Evolutionary conservation across 2,797 vertebrate species (phyloP).

Genomic region (Coendou prehensilis): DNA sequence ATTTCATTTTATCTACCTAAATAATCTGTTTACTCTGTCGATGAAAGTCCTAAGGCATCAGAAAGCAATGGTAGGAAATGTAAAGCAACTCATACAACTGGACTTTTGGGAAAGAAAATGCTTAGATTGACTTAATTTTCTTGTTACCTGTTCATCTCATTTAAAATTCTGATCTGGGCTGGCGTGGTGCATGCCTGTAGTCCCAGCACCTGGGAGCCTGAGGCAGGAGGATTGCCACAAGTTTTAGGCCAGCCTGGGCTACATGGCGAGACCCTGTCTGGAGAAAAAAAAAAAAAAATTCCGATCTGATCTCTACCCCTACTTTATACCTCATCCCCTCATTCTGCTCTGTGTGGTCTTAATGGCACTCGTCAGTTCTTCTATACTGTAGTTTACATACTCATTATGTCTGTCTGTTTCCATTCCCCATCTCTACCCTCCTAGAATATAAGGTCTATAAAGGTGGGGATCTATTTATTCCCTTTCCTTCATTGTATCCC

Average conservation of each 20-base stretch:
- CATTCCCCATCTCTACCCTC: not conserved
- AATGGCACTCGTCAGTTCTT: not conserved
- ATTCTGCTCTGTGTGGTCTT: not conserved
- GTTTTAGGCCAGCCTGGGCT: not conserved
- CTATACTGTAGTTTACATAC: not conserved
- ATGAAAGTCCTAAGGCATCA: not conserved
- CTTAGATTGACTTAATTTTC: constrained; percentile 47
- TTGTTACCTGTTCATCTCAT: not conserved
- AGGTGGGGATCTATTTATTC: constrained; percentile 37
- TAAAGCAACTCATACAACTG: constrained; percentile 54
- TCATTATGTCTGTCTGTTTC: not conserved
- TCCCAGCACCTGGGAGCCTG: not conserved
- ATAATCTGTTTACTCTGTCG: constrained; percentile 16
- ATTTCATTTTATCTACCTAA: constrained; percentile 44
- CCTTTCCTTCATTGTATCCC: constrained; percentile 6
- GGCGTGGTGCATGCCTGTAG: not conserved
- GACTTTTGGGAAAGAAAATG: constrained; percentile 49
- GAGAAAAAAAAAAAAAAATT: not conserved
- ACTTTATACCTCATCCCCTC: not conserved
- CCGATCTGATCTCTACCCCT: not conserved
- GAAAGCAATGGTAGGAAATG: not conserved
- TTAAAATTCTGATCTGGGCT: constrained; percentile 47
- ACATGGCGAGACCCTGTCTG: not conserved
- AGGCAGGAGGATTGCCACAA: not conserved
- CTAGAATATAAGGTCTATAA: constrained; percentile 49